A percentile compares a stretch with the other conserved stretches of the same genome.
Conservation (phyloP, 1,140 invertebrate genomes). For the Brachionus plicatilis region DNA sequence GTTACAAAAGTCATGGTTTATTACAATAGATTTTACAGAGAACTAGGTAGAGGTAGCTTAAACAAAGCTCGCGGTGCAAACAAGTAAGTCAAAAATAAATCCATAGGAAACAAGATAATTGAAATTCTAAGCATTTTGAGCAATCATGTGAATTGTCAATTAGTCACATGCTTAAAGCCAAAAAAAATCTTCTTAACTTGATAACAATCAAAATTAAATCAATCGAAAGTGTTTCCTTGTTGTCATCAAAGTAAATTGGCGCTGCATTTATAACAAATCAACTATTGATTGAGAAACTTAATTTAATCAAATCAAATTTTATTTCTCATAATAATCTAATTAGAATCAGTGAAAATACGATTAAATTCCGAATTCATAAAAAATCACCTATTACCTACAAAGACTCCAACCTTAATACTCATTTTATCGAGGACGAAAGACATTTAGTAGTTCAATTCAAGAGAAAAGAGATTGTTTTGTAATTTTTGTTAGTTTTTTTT, state of each 20-base stretch:
- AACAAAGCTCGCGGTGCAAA: background rate
- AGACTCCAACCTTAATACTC: no score
- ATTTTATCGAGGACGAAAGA: no score
- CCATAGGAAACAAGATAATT: background rate
- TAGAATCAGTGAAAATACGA: no score
- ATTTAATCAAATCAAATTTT: no score
- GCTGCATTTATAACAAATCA: background rate
- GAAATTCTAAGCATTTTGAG: background rate
- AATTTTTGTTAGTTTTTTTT: no score
- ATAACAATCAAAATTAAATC: background rate
- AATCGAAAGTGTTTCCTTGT: background rate
- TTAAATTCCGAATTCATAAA: no score
- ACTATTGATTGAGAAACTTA: no score
- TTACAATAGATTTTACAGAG: background rate
- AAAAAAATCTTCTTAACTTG: background rate
- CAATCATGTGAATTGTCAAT: background rate
- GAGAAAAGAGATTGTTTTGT: no score
- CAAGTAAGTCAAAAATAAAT: background rate
- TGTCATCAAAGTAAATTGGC: background rate
- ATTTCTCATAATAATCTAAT: no score
- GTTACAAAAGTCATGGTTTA: background rate
- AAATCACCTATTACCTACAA: no score
- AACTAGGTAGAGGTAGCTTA: background rate
- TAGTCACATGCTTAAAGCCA: background rate
- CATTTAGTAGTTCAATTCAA: no score